Percentiles rank a stretch among this genome's conserved stretches.
Evolutionary conservation across 2,797 vertebrate species (phyloP).

Genomic region (Macropus fuliginosus): DNA sequence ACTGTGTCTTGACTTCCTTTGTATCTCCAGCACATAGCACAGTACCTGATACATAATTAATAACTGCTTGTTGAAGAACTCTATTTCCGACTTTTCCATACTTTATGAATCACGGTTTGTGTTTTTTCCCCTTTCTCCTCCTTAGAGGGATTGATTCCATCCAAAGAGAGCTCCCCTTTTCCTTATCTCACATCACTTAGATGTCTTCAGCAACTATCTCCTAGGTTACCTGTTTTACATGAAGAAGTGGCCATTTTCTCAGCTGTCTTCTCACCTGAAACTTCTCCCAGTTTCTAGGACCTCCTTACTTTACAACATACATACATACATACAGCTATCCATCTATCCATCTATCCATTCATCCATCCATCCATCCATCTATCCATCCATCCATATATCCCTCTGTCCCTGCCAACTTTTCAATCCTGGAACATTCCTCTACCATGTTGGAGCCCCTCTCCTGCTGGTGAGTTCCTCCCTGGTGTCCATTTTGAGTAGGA

Average conservation of each 20-base stretch:
- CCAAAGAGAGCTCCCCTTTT: too few relatives aligned
- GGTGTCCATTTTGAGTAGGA: background rate
- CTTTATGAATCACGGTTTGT: background rate
- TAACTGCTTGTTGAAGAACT: background rate
- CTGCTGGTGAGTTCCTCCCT: background rate
- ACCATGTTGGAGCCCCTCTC: background rate
- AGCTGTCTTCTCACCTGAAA: background rate
- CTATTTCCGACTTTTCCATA: background rate
- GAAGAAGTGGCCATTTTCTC: background rate
- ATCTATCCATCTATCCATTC: too few relatives aligned
- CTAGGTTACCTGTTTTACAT: too few relatives aligned
- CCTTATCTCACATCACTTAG: too few relatives aligned
- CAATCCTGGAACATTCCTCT: background rate
- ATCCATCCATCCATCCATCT: too few relatives aligned
- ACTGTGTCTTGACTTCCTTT: background rate
- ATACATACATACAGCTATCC: too few relatives aligned
- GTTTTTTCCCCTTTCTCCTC: too few relatives aligned
- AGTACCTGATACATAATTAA: background rate
- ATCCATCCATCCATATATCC: too few relatives aligned
- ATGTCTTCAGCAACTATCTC: too few relatives aligned
- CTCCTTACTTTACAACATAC: background rate
- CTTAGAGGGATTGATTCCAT: too few relatives aligned
- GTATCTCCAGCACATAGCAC: background rate
- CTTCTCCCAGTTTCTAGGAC: background rate
- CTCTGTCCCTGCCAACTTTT: background rate